Base-by-base conservation (phyloP, 30 jellyfish, hydroid and myxozoan genomes). In the Catostylus mosaicus region DNA sequence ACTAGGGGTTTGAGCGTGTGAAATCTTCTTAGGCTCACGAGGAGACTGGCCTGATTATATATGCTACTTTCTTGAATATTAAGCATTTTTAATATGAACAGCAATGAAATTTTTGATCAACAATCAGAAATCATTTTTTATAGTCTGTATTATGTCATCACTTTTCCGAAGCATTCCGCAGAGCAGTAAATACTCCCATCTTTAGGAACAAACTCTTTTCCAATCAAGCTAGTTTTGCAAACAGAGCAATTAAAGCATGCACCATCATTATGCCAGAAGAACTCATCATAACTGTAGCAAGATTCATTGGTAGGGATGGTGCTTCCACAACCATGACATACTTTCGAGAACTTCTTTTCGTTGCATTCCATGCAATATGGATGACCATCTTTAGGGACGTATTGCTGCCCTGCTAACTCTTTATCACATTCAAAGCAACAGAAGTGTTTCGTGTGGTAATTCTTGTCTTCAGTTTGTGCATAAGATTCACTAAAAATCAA, bases 351-450 rank as follows among this genome's bases (percentile, higher is more conserved):
- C 46, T 52, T 43, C 11, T 12, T 70, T 32, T 68, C 90, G 36
- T 89, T 81, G 85, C 97, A 89, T 14, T 74, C 77, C 83, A 82
- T 45, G 77, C 97, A 89, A 43, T 73, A 73, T 35, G 97, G 90
- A 10, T 76, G 87, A 36, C 73, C 83, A 0, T 73, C 83, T 61
- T 73, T 74, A 0, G 90, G 50, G 23, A 90, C 93, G 78, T 90
- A 90, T 43, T 48, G 32, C 50, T 78, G 68, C 11, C 96, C 96
- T 0, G 93, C 97, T 30, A 90, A 70, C 37, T 77, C 88, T 31
- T 48, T 73, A 77, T 90, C 93, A 63, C 97, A 90, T 85, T 78
- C 86, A 76, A 50, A 85, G 51, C 97, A 90, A 60, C 94, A 84
- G 88, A 90, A 83, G 51, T 90, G 97, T 45, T 72, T 78, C 36